Evolutionary conservation across 2,888 invertebrate genomes (phyloP), one percentile per base, ranked within the genome.

Genomic region (Oasisia sp.): DNA sequence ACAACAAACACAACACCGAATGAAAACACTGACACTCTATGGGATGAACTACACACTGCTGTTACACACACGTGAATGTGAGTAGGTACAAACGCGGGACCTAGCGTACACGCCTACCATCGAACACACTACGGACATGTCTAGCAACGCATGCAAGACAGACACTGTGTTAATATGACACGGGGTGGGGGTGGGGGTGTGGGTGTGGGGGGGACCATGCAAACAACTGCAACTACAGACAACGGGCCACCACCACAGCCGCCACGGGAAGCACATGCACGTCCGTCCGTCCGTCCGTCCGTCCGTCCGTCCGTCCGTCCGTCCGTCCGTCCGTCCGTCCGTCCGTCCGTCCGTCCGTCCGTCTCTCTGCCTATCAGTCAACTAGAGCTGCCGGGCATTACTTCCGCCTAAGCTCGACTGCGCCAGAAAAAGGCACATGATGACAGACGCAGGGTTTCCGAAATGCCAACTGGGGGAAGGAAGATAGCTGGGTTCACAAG

Each of bases 221-320:
- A 74, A 74, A 74, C 74, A 74, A 74, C 74, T 74, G 74, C 74
- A 74, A n/a, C 74, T 74, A 74, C 27, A 19, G 74, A 74, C 74
- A 74, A 74, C n/a, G 74, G 74, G 74, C 74, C 74, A 74, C 74
- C 74, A 74, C 74, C 74, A 74, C 74, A 74, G 74, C 74, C 74
- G 74, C 74, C 74, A 74, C n/a, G 74, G 74, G 74, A 74, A 74
- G 74, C 74, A 74, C 74, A 74, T 74, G 74, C 74, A 74, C 27
- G 74, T 50, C 74, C 74, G n/a, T 74, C 74, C 27, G 27, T 56
- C 56, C 19, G 56, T 56, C 56, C 19, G 56, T 56, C 56, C 19
- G 56, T 56, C 56, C 56, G 56, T 56, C 56, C 56, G 19, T 56
- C 56, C 19, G 11, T 56, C 56, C 19, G 56, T 56, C 19, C 19